Percentiles rank a stretch among this genome's conserved stretches.
These are phyloP conservation scores for Apocrypta bakeri DNA, from an alignment of 1,140 invertebrate genomes.

Conservation along the genomic window DNA sequence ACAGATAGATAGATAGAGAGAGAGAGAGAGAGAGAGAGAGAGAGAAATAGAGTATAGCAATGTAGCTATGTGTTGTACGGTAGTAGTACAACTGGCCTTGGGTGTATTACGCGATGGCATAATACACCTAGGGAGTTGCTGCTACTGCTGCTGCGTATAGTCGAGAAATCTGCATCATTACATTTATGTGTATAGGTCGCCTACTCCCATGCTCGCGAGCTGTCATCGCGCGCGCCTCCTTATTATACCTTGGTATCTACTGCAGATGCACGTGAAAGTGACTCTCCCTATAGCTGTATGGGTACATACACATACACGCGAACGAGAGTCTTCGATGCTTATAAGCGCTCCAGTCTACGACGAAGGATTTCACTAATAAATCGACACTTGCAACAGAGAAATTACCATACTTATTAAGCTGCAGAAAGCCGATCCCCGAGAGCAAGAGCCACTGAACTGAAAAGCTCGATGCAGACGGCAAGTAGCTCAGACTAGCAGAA, in stretches of 20 bases:
- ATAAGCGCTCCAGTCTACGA: not conserved
- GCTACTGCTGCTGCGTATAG: constrained; percentile 58
- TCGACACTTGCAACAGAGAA: constrained; percentile 35
- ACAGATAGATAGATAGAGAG: not conserved
- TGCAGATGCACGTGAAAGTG: not conserved
- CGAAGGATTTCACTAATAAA: constrained; percentile 37
- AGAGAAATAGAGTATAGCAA: not conserved
- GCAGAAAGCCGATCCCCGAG: constrained; percentile 7
- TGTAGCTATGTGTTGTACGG: constrained; percentile 31
- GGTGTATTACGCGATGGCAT: constrained; percentile 69
- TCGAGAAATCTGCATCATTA: constrained; percentile 51
- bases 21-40: not conserved
- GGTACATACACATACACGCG: not conserved
- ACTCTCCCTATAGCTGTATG: not conserved
- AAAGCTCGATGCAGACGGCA: not conserved
- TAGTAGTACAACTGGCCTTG: constrained; percentile 71
- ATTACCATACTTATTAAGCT: constrained; percentile 31
- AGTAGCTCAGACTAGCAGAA: not conserved
- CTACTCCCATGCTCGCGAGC: constrained; percentile 15
- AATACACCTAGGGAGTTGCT: constrained; percentile 60
- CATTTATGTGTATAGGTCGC: constrained; percentile 21
- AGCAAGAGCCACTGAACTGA: constrained; percentile 39
- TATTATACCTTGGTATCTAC: not conserved
- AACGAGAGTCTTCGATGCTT: constrained; percentile 5
- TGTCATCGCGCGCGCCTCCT: constrained; percentile 35